Base-by-base conservation (phyloP, 2,113 vertebrate genomes). In the Megaptera novaeangliae region DNA sequence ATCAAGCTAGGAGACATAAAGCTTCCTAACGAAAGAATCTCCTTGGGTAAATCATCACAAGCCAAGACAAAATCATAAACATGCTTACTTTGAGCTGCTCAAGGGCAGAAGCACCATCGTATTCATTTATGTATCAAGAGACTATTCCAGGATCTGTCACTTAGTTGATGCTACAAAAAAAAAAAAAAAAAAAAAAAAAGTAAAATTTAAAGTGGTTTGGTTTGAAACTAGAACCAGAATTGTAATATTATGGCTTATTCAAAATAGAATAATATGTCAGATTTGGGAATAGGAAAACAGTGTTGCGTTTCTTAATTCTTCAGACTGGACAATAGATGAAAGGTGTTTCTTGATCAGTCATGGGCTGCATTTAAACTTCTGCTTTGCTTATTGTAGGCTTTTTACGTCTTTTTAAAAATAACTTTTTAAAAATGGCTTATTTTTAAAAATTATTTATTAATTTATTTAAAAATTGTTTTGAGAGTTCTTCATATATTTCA, bases 41-140 rank as follows among this genome's bases (percentile, higher is more conserved):
- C 69, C 64, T 96, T 69, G 5, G 77, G 27, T 92, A 93, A 95
- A 95, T 92, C 89, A 81, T 92, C 83, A 63, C 7, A 84, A 90
- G 23, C 8, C 34, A 86, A 95, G 85, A 93, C 27, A 86, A 78
- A n/a, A 61, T 63, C 90, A 94, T 27, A 87, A 82, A 59, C 68
- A 25, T 68, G 13, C 89, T 72, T 61, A 82, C 71, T 84, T 11
- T 78, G 94, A 95, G 55, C 27, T 44, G 17, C 64, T 97, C 88
- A 81, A 88, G 78, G 68, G 23, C 49, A 77, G 55, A 95, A 39
- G 12, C 17, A n/a, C 9, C 57, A n/a, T 81, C 49, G 80, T 83
- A 92, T 17, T 91, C 68, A 75, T 71, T 44, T 83, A 0, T 75
- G 41, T 75, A 88, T 84, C 69, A 29, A 84, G 63, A 68, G 52